A percentile compares a stretch with the other conserved stretches of the same genome.
phyloP scores from a whole-genome alignment of 2,113 vertebrate species.

The Arothron firmamentum region DNA sequence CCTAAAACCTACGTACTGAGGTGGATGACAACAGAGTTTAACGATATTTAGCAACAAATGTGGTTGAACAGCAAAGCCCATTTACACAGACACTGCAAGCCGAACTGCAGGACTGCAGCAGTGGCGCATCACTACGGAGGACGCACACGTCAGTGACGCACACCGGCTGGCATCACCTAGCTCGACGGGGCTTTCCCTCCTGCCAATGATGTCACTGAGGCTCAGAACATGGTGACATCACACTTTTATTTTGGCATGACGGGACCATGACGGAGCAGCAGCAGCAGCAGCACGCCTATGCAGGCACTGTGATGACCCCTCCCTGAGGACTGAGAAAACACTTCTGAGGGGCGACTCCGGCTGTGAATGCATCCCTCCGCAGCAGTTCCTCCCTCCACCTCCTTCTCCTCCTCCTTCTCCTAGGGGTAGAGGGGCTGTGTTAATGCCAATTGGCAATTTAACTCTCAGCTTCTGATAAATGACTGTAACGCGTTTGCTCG shows the following conservation, averaged over 20 bases:
- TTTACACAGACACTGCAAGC: background rate
- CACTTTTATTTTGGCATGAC: too few relatives aligned
- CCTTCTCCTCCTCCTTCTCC: slow-evolving; percentile 14
- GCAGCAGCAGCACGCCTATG: background rate
- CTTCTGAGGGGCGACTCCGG: slow-evolving; percentile 38
- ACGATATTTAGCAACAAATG: background rate
- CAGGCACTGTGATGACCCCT: background rate
- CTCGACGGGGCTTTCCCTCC: slow-evolving; percentile 55
- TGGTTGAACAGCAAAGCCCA: background rate
- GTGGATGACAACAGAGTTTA: background rate
- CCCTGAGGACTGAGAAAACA: background rate
- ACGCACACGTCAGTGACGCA: slow-evolving; percentile 54
- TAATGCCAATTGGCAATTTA: slow-evolving; percentile 28
- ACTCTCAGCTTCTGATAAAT: slow-evolving; percentile 1
- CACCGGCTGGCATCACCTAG: slow-evolving; percentile 17
- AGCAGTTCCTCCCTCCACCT: slow-evolving; percentile 22
- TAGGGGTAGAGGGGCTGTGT: slow-evolving; percentile 9
- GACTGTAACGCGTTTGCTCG: too few relatives aligned
- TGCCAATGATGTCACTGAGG: slow-evolving; percentile 29
- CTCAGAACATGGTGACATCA: background rate
- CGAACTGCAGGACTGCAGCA: too few relatives aligned
- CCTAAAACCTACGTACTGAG: slow-evolving; percentile 31
- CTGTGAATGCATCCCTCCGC: slow-evolving; percentile 48
- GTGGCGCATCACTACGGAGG: background rate
- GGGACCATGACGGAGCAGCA: too few relatives aligned